Evolutionary conservation across 2,113 vertebrate genomes (phyloP).

Genomic region (Ictalurus punctatus): DNA sequence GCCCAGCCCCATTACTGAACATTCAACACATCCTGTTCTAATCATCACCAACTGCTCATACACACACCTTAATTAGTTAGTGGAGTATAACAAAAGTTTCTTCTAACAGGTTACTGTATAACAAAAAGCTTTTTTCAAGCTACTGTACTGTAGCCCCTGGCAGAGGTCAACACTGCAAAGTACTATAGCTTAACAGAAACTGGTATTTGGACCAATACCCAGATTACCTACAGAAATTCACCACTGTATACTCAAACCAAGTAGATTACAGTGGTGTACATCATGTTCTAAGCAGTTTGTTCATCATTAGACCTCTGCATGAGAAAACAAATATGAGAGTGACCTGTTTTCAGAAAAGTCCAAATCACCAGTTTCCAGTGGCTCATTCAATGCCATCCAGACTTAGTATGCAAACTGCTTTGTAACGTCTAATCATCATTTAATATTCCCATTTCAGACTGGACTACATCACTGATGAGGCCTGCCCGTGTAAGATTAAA

Average conservation of each 20-base stretch:
- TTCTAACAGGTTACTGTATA: background rate
- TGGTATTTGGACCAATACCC: background rate
- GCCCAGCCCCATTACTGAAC: background rate
- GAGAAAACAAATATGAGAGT: background rate
- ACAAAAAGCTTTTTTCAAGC: background rate
- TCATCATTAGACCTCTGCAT: background rate
- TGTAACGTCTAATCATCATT: background rate
- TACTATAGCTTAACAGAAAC: background rate
- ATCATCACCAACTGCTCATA: background rate
- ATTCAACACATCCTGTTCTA: background rate
- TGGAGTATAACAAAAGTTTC: background rate
- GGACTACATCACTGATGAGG: background rate
- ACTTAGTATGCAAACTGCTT: background rate
- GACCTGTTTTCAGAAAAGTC: background rate
- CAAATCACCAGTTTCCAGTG: background rate
- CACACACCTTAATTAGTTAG: background rate
- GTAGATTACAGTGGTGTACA: background rate
- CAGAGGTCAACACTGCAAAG: background rate
- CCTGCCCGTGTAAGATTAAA: background rate
- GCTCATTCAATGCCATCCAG: background rate
- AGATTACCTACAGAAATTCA: background rate
- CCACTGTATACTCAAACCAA: background rate
- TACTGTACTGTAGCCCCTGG: background rate
- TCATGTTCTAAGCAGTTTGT: background rate
- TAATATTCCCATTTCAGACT: background rate